These are phyloP conservation scores for Drosophila sturtevanti DNA, from an alignment of 1,140 invertebrate genomes.

Conservation along the genomic window DNA sequence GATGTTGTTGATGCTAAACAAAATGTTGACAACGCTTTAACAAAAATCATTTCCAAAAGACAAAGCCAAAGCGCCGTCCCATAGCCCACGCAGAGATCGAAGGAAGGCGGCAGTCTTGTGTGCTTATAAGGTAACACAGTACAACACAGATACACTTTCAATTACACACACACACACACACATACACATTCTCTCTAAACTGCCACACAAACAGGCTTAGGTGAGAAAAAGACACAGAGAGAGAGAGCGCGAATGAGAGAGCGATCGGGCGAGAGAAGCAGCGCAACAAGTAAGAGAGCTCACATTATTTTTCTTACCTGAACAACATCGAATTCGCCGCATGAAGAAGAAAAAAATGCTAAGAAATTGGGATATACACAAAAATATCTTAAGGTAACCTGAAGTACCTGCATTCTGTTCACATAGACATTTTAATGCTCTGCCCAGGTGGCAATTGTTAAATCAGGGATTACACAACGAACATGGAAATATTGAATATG, in stretches of 20 bases:
- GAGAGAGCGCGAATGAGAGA: neutral
- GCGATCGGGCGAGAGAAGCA: conserved; percentile 3
- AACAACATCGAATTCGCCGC: conserved; percentile 59
- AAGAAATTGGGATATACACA: conserved; percentile 70
- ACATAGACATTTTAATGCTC: conserved; percentile 57
- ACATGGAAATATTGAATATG: conserved; percentile 11
- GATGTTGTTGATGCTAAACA: conserved; percentile 10
- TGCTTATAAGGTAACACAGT: conserved; percentile 72
- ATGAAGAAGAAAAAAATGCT: conserved; percentile 39
- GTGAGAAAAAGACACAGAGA: conserved; percentile 7
- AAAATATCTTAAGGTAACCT: conserved; percentile 37
- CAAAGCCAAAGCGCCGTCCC: conserved; percentile 67
- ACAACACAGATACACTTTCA: conserved; percentile 1
- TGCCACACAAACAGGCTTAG: conserved; percentile 14
- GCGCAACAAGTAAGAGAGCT: conserved; percentile 15
- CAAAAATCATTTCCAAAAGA: conserved; percentile 70
- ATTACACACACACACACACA: conserved; percentile 27
- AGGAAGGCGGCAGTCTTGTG: conserved; percentile 62
- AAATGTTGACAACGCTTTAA: conserved; percentile 67
- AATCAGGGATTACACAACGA: conserved; percentile 41
- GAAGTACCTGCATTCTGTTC: conserved; percentile 45
- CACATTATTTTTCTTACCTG: conserved; percentile 40
- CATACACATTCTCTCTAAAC: neutral
- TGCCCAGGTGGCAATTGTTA: conserved; percentile 52
- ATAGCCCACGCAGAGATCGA: conserved; percentile 62